These are phyloP conservation scores for Bucco capensis DNA, from an alignment of 2,113 vertebrate species.

Conservation along the genomic window DNA sequence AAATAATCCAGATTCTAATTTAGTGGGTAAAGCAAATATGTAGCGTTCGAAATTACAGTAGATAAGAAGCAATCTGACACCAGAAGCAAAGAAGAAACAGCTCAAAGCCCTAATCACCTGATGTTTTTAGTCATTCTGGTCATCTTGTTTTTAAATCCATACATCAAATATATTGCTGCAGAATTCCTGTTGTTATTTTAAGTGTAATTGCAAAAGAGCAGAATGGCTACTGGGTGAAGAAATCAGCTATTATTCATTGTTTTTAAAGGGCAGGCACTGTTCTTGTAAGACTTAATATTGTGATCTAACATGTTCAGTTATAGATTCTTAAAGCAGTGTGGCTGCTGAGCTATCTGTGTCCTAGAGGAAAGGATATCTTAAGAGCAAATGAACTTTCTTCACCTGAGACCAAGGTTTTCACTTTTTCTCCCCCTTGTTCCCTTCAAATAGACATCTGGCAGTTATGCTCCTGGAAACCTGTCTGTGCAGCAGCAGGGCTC, in stretches of 20 bases:
- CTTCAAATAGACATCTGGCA: neutral
- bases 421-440: neutral
- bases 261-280: neutral
- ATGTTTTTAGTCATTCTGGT: conserved; percentile 36
- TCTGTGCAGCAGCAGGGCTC: fast-evolving
- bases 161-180: neutral
- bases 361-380: neutral
- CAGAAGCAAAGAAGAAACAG: conserved; percentile 5
- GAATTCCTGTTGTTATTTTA: neutral
- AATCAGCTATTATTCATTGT: fast-evolving
- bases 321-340: fast-evolving
- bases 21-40: conserved; percentile 54
- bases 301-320: fast-evolving
- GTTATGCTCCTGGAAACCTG: neutral
- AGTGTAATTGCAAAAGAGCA: neutral
- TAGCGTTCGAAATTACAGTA: conserved; percentile 59
- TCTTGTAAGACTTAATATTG: neutral
- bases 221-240: neutral
- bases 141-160: conserved; percentile 2
- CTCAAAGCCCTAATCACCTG: conserved; percentile 55
- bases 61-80: conserved; percentile 64
- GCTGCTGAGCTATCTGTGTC: neutral
- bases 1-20: conserved; percentile 76
- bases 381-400: neutral
- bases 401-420: neutral